These are phyloP conservation scores for Bombus huntii DNA, from an alignment of 1,140 invertebrate genomes.

Conservation along the genomic window DNA sequence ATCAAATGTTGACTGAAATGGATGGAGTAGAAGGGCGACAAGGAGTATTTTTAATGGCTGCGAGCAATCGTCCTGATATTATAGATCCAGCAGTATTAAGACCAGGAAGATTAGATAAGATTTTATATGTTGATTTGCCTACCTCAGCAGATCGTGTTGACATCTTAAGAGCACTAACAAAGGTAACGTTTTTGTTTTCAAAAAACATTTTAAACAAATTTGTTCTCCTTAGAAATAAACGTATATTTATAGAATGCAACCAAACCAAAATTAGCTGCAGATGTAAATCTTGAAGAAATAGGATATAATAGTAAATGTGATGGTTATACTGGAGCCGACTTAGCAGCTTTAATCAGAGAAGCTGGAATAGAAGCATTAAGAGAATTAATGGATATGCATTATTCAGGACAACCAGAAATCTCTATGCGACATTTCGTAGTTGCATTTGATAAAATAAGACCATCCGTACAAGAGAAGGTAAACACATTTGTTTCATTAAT, in stretches of 20 bases:
- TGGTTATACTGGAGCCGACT: conserved; percentile 95
- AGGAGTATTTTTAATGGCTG: conserved; percentile 97
- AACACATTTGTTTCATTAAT: background rate
- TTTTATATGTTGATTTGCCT: conserved; percentile 97
- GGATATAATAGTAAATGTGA: conserved; percentile 86
- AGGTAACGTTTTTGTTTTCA: conserved; percentile 83
- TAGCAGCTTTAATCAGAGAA: conserved; percentile 93
- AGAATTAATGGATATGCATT: conserved; percentile 83
- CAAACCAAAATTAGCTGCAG: conserved; percentile 87
- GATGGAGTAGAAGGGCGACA: conserved; percentile 96
- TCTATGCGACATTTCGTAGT: conserved; percentile 83
- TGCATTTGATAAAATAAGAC: conserved; percentile 90
- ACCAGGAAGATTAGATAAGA: conserved; percentile 96
- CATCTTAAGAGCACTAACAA: conserved; percentile 95
- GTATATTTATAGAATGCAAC: conserved; percentile 87
- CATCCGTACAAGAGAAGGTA: conserved; percentile 90
- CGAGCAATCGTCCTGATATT: conserved; percentile 98
- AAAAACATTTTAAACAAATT: background rate
- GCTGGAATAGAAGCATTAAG: conserved; percentile 90
- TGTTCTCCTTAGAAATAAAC: conserved; percentile 31
- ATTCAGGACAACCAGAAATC: conserved; percentile 75
- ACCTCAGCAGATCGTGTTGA: conserved; percentile 90
- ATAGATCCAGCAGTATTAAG: conserved; percentile 97
- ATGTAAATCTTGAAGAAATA: conserved; percentile 90
- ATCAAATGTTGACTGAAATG: conserved; percentile 99